Percentiles rank a stretch among this genome's conserved stretches.
These are phyloP conservation scores for Pedetes capensis DNA, from an alignment of 2,113 vertebrate genomes.

Conservation along the genomic window DNA sequence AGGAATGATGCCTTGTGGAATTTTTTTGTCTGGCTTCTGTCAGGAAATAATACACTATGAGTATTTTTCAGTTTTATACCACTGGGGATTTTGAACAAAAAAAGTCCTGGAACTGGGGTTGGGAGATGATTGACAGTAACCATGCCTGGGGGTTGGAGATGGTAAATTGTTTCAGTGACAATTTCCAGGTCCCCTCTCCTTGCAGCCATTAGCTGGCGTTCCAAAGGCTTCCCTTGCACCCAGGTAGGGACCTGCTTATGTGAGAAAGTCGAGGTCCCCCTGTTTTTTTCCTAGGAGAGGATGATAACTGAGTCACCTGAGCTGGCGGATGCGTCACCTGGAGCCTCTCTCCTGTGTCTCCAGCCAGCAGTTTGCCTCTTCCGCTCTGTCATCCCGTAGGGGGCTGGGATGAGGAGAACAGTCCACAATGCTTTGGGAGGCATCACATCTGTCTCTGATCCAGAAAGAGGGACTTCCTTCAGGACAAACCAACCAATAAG, in stretches of 20 bases:
- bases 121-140: neutral
- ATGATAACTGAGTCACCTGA: neutral
- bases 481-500: neutral
- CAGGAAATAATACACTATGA: neutral
- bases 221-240: neutral
- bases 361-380: too few relatives aligned
- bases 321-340: neutral
- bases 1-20: neutral
- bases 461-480: neutral
- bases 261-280: neutral
- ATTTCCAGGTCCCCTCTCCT: neutral
- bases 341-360: neutral
- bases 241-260: neutral
- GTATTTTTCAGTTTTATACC: neutral
- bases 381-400: rapidly evolving
- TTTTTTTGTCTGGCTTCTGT: neutral
- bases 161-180: neutral
- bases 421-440: neutral
- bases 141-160: neutral
- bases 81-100: neutral
- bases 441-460: neutral
- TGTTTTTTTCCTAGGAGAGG: neutral
- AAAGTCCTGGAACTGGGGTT: neutral
- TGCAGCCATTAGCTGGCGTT: neutral
- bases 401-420: neutral